Conservation (phyloP, 2,113 vertebrate species). For the Coryphaenoides rupestris region DNA sequence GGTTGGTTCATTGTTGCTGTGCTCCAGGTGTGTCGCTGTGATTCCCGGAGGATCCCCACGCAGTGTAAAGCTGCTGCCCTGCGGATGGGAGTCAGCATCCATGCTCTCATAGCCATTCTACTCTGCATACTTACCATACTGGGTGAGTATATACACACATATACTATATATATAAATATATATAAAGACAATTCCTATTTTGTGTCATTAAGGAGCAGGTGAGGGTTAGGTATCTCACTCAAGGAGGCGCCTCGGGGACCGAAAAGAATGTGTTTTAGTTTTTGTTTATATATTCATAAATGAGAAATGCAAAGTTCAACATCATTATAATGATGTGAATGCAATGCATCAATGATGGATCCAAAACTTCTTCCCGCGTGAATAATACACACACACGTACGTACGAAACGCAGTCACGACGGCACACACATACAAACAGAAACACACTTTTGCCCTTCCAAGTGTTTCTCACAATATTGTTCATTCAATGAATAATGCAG, state of each 20-base stretch:
- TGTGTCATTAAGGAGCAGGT: no score
- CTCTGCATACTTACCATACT: slow-evolving; percentile 84
- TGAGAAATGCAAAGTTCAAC: neutral
- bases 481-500: slow-evolving; percentile 69
- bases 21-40: slow-evolving; percentile 81
- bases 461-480: slow-evolving; percentile 46
- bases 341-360: slow-evolving; percentile 37
- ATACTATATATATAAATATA: no score
- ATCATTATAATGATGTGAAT: slow-evolving; percentile 5
- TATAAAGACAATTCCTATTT: no score
- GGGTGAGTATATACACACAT: slow-evolving; percentile 69
- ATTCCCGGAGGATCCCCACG: slow-evolving; percentile 63
- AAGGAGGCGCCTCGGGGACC: no score
- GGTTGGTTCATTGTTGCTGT: neutral
- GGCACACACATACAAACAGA: neutral
- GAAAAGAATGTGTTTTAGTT: no score
- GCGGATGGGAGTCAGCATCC: slow-evolving; percentile 77
- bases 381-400: slow-evolving; percentile 11
- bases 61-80: slow-evolving; percentile 72
- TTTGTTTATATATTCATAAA: neutral
- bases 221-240: no score
- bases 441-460: slow-evolving; percentile 31
- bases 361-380: slow-evolving; percentile 4
- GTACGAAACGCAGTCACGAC: neutral
- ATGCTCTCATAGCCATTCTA: slow-evolving; percentile 83